Evolutionary conservation across 2,888 invertebrate genomes (phyloP), one percentile per base, ranked within the genome.

Genomic region (Nematopogon swammerdamellus): DNA sequence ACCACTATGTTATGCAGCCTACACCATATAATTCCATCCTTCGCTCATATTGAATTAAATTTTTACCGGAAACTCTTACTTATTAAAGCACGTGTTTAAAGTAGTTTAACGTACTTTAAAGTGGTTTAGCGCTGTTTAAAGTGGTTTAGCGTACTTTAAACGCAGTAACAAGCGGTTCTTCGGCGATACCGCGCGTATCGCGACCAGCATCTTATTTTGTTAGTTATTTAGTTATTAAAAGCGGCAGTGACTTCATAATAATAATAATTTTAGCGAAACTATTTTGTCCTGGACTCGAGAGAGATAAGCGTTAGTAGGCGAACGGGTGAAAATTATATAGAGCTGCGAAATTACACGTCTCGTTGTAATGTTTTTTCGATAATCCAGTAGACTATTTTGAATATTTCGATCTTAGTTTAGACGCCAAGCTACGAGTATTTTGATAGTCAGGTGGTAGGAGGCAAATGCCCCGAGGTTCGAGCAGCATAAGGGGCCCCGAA

Each of bases 181-280:
- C n/a, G n/a, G n/a, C n/a, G 36, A 14, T 36, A 8, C 11, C 4
- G 36, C 36, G 6, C 3, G n/a, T 36, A 36, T 36, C 36, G 36
- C 14, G 36, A 14, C 14, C 36, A 8, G 36, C 36, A 36, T 36
- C 36, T 36, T 36, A 36, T 36, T n/a, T 36, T 8, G 36, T 36
- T 36, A 36, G 36, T 36, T 36, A 36, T 36, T 36, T 36, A 36
- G 36, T 36, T 36, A 36, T 36, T 36, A 36, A 36, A 36, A 14
- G 6, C 36, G 36, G 36, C 36, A 36, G 36, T 14, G 36, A 14
- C 11, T 36, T 14, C 36, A 14, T 48, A 43, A 50, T 50, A 19
- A 46, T 46, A 48, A 48, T 50, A 48, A 50, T 50, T 50, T 50
- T 36, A 50, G 43, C 45, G 48, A 46, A 45, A 48, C 47, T 45